phyloP scores from a whole-genome alignment of 2,113 vertebrate species.

The Seriola dumerili region DNA sequence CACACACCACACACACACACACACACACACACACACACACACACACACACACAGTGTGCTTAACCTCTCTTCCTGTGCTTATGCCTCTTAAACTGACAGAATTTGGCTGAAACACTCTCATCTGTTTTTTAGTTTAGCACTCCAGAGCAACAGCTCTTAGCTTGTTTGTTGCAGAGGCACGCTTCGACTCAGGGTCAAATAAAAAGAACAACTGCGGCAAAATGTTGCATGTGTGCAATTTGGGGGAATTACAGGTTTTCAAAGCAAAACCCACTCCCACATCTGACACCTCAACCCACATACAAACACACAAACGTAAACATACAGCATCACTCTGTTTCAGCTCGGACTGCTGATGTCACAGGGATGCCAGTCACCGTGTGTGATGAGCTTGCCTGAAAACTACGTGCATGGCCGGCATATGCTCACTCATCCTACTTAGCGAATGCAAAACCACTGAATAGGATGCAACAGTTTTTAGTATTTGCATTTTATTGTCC shows the following conservation, averaged over 20 bases:
- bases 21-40: slow-evolving; percentile 22
- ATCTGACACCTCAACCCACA: slow-evolving; percentile 50
- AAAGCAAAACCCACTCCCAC: slow-evolving; percentile 37
- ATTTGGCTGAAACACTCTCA: slow-evolving; percentile 48
- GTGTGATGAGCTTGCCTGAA: slow-evolving; percentile 6
- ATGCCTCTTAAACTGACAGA: slow-evolving; percentile 41
- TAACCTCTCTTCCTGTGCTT: slow-evolving; percentile 44
- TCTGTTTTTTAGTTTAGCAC: slow-evolving; percentile 51
- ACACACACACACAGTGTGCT: slow-evolving; percentile 23
- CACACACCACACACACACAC: slow-evolving; percentile 20
- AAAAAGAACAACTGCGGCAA: slow-evolving; percentile 31
- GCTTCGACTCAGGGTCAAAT: slow-evolving; percentile 43
- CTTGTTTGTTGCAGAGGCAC: slow-evolving; percentile 36
- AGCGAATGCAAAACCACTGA: slow-evolving; percentile 12
- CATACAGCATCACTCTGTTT: slow-evolving; percentile 1
- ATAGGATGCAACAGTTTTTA: background rate
- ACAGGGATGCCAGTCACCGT: slow-evolving; percentile 26
- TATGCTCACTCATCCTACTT: slow-evolving; percentile 27
- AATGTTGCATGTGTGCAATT: slow-evolving; percentile 62
- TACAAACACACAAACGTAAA: slow-evolving; percentile 22
- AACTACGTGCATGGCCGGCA: slow-evolving; percentile 24
- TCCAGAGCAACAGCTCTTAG: slow-evolving; percentile 46
- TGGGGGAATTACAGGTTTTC: slow-evolving; percentile 63
- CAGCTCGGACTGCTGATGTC: slow-evolving; percentile 26
- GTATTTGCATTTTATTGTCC: slow-evolving; percentile 26